phyloP scores from a whole-genome alignment of 2,888 invertebrate genomes.

The Hesperia comma region DNA sequence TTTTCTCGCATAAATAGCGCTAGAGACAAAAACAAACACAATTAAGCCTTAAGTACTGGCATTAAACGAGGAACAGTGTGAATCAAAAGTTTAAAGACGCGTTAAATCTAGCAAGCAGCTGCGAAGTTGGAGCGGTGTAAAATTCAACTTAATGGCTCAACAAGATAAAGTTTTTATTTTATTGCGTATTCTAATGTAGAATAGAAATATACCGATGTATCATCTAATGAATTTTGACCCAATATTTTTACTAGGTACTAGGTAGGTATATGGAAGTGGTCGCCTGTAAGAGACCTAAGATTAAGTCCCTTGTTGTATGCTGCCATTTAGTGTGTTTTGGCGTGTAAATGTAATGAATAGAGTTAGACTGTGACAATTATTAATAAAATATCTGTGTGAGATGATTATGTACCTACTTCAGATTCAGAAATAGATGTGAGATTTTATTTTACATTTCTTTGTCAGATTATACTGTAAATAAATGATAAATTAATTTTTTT shows the following conservation, averaged over 20 bases:
- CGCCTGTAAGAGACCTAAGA: no score
- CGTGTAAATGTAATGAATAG: no score
- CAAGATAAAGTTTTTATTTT: constrained; percentile 32
- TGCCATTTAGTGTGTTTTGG: no score
- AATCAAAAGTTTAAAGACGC: constrained; percentile 37
- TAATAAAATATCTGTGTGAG: no score
- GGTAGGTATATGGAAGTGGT: no score
- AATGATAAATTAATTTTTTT: no score
- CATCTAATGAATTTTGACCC: not conserved
- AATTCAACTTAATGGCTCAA: constrained; percentile 27
- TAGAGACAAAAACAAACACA: constrained; percentile 34
- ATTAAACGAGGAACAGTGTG: constrained; percentile 37
- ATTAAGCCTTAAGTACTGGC: constrained; percentile 35
- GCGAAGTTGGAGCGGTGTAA: constrained; percentile 29
- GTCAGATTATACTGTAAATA: no score
- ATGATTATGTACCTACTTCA: no score
- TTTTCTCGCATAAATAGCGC: constrained; percentile 35
- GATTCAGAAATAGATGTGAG: no score
- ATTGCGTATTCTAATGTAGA: constrained; percentile 23
- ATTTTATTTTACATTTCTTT: no score
- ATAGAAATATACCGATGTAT: not conserved
- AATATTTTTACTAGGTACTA: not conserved
- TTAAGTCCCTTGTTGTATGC: no score
- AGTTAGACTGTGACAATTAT: no score
- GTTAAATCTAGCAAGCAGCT: constrained; percentile 35